phyloP scores from a whole-genome alignment of 2,888 invertebrate genomes.

The Protodeltote pygarga region DNA sequence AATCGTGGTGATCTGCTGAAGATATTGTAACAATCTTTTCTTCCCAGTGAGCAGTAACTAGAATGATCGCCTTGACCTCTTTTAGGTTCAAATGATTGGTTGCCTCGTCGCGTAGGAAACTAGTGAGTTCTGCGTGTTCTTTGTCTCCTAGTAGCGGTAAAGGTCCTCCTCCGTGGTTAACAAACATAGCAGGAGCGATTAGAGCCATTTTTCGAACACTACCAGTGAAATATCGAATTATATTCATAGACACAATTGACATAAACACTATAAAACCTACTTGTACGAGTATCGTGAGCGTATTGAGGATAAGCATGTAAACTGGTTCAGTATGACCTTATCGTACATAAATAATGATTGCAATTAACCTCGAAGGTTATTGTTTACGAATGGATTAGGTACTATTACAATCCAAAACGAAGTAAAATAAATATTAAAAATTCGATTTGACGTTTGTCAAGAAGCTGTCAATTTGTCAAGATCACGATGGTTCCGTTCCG shows the following conservation, averaged over 20 bases:
- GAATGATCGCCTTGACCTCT: constrained; percentile 74
- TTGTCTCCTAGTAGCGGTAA: constrained; percentile 77
- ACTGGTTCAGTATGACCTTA: constrained; percentile 43
- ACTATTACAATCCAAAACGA: too few relatives aligned
- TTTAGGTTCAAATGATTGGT: constrained; percentile 74
- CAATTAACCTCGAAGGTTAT: constrained; percentile 39
- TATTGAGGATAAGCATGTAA: constrained; percentile 81
- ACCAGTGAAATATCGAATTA: constrained; percentile 72
- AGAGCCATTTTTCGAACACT: constrained; percentile 69
- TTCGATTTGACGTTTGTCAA: constrained; percentile 21
- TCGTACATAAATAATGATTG: constrained; percentile 43
- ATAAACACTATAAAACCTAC: constrained; percentile 77
- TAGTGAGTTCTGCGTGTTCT: constrained; percentile 73
- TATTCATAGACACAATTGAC: constrained; percentile 80
- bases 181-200: constrained; percentile 79
- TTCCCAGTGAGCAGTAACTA: constrained; percentile 83
- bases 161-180: constrained; percentile 82
- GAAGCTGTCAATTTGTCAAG: too few relatives aligned
- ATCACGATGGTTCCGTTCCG: constrained; percentile 6
- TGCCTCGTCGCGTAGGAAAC: constrained; percentile 73
- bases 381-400: constrained; percentile 18
- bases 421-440: constrained; percentile 3
- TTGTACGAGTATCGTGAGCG: constrained; percentile 74
- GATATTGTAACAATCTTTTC: constrained; percentile 77
- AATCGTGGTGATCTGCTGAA: constrained; percentile 72